phyloP scores from a whole-genome alignment of 2,113 vertebrate genomes.

The Cercocebus atys region DNA sequence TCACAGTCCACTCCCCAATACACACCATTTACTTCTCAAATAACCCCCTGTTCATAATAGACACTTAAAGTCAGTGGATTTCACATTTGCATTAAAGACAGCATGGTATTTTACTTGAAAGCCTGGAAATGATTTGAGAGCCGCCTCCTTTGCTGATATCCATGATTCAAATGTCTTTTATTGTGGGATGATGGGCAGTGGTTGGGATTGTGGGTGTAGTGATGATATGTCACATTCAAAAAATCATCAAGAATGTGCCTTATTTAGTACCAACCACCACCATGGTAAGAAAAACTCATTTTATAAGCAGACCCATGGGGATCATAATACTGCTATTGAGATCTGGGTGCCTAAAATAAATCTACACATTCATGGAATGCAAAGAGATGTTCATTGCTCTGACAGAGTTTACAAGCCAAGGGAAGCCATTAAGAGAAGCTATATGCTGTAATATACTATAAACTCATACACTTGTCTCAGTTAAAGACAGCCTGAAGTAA shows the following conservation, averaged over 20 bases:
- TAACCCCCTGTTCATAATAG: neutral
- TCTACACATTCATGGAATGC: neutral
- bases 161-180: neutral
- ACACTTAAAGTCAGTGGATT: neutral
- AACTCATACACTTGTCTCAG: neutral
- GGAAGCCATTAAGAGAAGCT: neutral
- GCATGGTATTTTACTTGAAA: neutral
- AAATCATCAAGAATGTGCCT: neutral
- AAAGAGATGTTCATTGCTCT: neutral
- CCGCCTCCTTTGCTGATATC: too few species aligned
- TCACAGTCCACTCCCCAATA: too few species aligned
- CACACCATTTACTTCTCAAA: neutral
- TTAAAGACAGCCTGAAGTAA: neutral
- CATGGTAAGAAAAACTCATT: neutral
- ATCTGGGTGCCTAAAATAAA: neutral
- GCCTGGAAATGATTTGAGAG: neutral
- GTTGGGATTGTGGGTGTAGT: neutral
- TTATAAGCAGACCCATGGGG: neutral
- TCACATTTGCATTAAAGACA: neutral
- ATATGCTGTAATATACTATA: neutral
- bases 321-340: neutral
- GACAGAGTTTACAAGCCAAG: neutral
- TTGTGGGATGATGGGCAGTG: neutral
- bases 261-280: neutral
- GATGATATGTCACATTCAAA: neutral